Evolutionary conservation across 2,888 invertebrate genomes (phyloP).

Genomic region (Malacosoma neustria): DNA sequence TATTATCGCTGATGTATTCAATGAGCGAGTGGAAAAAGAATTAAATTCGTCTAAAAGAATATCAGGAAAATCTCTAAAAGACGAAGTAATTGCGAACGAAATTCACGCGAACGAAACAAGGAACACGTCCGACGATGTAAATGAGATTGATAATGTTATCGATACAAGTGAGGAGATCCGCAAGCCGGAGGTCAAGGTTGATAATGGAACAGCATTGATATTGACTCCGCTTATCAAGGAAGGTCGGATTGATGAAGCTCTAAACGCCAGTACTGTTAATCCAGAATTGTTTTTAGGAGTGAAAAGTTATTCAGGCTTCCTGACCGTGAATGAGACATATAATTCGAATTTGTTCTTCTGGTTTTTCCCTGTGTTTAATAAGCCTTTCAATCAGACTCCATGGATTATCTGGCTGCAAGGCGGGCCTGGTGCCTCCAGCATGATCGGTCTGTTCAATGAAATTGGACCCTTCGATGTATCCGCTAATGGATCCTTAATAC

Average conservation of each 20-base stretch:
- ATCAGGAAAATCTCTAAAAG: neutral
- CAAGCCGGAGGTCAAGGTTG: conserved; percentile 14
- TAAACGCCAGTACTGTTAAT: conserved; percentile 36
- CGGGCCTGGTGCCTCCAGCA: conserved; percentile 85
- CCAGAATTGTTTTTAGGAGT: conserved; percentile 41
- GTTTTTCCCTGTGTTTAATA: conserved; percentile 80
- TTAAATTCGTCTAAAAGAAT: neutral
- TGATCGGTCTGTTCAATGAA: conserved; percentile 56
- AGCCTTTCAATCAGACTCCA: conserved; percentile 68
- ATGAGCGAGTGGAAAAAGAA: conserved; percentile 1
- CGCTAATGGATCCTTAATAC: conserved; percentile 19
- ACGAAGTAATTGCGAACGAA: neutral
- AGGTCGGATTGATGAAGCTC: conserved; percentile 44
- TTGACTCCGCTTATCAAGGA: conserved; percentile 52
- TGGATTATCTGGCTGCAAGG: conserved; percentile 93
- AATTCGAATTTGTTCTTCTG: conserved; percentile 89
- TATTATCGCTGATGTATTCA: conserved; percentile 14
- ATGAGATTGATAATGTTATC: conserved; percentile 9
- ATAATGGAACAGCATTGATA: conserved; percentile 42
- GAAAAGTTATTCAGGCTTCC: conserved; percentile 66
- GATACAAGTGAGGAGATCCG: conserved; percentile 13
- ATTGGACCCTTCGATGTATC: conserved; percentile 45
- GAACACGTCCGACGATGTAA: conserved; percentile 11
- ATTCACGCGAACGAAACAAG: neutral
- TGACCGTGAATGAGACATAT: conserved; percentile 83